Evolutionary conservation across 2,113 vertebrate species (phyloP).

Genomic region (Centropristis striata): DNA sequence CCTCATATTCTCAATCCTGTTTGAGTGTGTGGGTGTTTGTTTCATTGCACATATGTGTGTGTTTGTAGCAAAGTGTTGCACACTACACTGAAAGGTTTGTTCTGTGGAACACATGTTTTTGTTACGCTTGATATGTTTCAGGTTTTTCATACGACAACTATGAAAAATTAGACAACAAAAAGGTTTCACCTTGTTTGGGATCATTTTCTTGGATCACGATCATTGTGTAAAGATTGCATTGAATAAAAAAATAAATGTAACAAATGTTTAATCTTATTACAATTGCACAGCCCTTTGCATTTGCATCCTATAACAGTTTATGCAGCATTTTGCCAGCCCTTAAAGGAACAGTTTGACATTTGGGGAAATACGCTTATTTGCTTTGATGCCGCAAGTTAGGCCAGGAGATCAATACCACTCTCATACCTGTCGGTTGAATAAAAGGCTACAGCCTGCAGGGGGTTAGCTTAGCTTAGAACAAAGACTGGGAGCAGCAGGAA

Average conservation of each 20-base stretch:
- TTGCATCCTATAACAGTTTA: background rate
- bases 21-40: conserved; percentile 38
- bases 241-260: background rate
- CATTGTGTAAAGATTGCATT: background rate
- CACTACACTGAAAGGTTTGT: conserved; percentile 7
- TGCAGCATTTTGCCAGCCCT: background rate
- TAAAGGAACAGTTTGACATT: background rate
- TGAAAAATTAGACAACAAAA: background rate
- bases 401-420: conserved; percentile 5
- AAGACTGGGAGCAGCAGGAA: background rate
- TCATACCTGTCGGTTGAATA: background rate
- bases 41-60: background rate
- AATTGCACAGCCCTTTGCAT: background rate
- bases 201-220: background rate
- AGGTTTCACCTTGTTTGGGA: background rate
- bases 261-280: background rate
- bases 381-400: background rate
- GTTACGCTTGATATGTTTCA: background rate
- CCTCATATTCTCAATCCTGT: conserved; percentile 65
- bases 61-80: conserved; percentile 15
- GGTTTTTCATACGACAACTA: conserved; percentile 12
- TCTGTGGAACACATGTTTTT: conserved; percentile 21
- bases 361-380: background rate
- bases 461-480: conserved; percentile 19
- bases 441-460: background rate